Base-by-base conservation (phyloP, 2,113 vertebrate species). In the Tympanuchus pallidicinctus region DNA sequence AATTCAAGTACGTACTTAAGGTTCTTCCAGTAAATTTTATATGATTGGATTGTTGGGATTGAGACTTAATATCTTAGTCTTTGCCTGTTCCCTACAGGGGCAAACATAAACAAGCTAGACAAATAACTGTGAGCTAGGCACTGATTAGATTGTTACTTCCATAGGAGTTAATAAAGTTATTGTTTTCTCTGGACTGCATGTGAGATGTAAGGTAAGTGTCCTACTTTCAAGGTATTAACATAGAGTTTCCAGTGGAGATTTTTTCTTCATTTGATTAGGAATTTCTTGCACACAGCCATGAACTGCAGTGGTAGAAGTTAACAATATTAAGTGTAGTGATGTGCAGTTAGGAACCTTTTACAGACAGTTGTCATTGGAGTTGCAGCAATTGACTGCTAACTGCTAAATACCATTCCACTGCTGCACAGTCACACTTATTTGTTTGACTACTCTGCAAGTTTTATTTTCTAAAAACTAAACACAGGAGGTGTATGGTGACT, bases 1-100 rank as follows among this genome's bases (percentile, higher is more conserved):
- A 97, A 77, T 99, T 99, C 97, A 99, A 97, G 99, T 99, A 97
- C 48, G 98, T 69, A 11, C n/a, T 28, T 45, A 18, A 77, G 16
- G 59, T 80, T 52, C 36, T 63, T 63, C 5, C 18, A 16, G 47
- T 36, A 63, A 32, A 34, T 73, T 63, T 52, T 45, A 36, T 63
- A 43, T 52, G 7, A 16, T 28, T 45, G 27, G 27, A 13, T 57
- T 10, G 13, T 59, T 82, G 17, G 16, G 50, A 48, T 50, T 87
- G 32, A 61, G 45, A 70, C n/a, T 22, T 7, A n/a, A 7, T 42
- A 10, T n/a, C 74, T 66, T 70, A 70, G 30, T 54, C 38, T 13
- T 59, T 69, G 14, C 18, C 8, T 75, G 28, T 65, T 60, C 25
- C 67, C 21, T 71, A 47, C 34, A 67, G 34, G 69, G 43, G 54